These are phyloP conservation scores for Lamellibrachia columna DNA, from an alignment of 2,888 invertebrate genomes.

Conservation along the genomic window DNA sequence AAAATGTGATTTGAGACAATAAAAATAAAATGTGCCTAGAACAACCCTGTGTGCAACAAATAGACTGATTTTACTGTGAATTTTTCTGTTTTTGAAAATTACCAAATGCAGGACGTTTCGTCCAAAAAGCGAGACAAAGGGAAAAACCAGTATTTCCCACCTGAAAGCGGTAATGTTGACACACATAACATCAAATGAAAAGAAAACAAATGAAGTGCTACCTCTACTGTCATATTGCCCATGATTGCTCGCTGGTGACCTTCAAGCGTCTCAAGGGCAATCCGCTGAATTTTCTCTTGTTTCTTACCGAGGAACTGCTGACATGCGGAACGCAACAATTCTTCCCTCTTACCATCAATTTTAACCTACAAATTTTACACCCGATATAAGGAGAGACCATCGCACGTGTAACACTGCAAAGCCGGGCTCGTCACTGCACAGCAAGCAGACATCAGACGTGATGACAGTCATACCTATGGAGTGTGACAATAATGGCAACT, in stretches of 20 bases:
- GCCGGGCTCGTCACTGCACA: not conserved
- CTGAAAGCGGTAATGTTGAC: too few species aligned
- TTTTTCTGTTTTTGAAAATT: not conserved
- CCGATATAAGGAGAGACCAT: not conserved
- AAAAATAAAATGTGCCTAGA: too few species aligned
- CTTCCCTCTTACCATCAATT: slow-evolving; percentile 63
- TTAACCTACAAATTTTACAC: slow-evolving; percentile 55
- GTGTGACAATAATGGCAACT: not conserved
- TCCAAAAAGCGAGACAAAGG: not conserved
- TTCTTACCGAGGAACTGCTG: slow-evolving; percentile 65
- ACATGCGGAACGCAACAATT: slow-evolving; percentile 65
- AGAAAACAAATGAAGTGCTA: slow-evolving; percentile 36
- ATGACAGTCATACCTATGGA: not conserved
- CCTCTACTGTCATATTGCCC: slow-evolving; percentile 68
- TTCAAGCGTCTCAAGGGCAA: slow-evolving; percentile 65
- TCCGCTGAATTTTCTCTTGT: slow-evolving; percentile 57
- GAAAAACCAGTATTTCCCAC: too few species aligned
- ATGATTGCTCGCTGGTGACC: slow-evolving; percentile 68
- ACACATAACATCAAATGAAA: not conserved
- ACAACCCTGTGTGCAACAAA: too few species aligned
- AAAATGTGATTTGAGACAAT: too few species aligned
- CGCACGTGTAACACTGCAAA: not conserved
- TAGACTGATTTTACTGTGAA: too few species aligned
- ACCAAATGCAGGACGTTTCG: not conserved
- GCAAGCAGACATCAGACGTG: not conserved